Evolutionary conservation across 2,113 vertebrate species (phyloP).

Genomic region (Pluvialis apricaria): DNA sequence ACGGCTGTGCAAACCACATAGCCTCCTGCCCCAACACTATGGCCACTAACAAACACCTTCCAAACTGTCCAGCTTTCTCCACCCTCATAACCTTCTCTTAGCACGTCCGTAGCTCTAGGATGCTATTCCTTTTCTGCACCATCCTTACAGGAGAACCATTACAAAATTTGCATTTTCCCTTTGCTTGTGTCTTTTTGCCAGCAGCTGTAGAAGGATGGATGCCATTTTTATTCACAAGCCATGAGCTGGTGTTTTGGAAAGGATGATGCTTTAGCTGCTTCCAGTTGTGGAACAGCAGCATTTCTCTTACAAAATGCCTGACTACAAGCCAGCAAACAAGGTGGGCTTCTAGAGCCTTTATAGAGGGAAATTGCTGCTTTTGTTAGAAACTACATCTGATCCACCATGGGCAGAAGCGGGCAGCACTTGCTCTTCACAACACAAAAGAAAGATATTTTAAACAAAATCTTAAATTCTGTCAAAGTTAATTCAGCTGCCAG

Average conservation of each 20-base stretch:
- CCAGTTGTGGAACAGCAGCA: no score
- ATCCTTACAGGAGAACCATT: neutral
- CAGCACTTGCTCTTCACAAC: neutral
- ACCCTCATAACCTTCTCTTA: neutral
- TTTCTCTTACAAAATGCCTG: neutral
- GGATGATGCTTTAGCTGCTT: neutral
- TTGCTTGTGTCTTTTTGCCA: neutral
- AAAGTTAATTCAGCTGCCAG: slow-evolving; percentile 12
- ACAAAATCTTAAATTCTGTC: neutral
- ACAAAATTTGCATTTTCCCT: neutral
- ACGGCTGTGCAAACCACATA: neutral
- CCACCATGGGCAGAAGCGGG: neutral
- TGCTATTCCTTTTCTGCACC: neutral
- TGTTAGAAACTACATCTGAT: neutral
- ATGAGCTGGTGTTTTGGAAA: neutral
- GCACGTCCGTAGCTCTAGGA: neutral
- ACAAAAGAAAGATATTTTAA: neutral
- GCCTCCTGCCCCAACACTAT: neutral
- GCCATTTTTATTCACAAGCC: accelerated
- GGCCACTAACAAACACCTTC: neutral
- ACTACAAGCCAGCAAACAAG: neutral
- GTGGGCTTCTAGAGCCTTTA: neutral
- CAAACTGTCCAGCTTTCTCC: neutral
- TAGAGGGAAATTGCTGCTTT: neutral
- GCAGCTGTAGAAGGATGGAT: neutral